Conservation (phyloP, 2,888 invertebrate genomes). For the Chaitophorus viminalis region DNA sequence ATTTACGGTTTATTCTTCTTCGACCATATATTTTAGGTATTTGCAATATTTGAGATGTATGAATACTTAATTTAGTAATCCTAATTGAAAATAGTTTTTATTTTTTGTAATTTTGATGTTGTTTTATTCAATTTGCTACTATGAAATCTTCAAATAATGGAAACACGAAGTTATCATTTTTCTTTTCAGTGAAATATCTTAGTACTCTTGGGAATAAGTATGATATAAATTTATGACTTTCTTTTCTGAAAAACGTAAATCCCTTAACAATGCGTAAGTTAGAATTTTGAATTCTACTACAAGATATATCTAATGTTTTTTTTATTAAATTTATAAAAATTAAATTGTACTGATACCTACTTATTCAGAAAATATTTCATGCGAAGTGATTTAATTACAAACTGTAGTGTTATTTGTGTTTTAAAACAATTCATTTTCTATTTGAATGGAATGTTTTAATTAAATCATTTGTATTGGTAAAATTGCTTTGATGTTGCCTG, state of each 20-base stretch:
- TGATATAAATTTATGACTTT: constrained; percentile 54
- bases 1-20: neutral
- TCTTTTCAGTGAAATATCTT: constrained; percentile 26
- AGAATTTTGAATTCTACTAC: constrained; percentile 36
- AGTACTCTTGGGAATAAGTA: constrained; percentile 37
- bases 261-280: constrained; percentile 36
- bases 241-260: constrained; percentile 34
- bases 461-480: constrained; percentile 19
- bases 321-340: constrained; percentile 2
- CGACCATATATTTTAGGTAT: neutral
- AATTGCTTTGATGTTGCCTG: constrained; percentile 36
- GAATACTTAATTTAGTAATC: neutral
- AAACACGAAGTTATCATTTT: constrained; percentile 51
- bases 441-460: constrained; percentile 40
- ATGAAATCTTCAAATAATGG: constrained; percentile 41
- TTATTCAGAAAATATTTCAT: neutral
- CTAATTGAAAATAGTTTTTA: constrained; percentile 5
- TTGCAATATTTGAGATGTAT: neutral
- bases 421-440: constrained; percentile 34
- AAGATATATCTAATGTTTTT: constrained; percentile 27
- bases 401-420: neutral
- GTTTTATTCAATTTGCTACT: constrained; percentile 28
- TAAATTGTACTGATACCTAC: neutral
- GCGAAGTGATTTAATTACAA: constrained; percentile 27
- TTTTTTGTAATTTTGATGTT: constrained; percentile 18